Percentiles rank a stretch among this genome's conserved stretches.
Evolutionary conservation across 2,888 invertebrate species (phyloP).

Genomic region (Arrhopalites spinosus): DNA sequence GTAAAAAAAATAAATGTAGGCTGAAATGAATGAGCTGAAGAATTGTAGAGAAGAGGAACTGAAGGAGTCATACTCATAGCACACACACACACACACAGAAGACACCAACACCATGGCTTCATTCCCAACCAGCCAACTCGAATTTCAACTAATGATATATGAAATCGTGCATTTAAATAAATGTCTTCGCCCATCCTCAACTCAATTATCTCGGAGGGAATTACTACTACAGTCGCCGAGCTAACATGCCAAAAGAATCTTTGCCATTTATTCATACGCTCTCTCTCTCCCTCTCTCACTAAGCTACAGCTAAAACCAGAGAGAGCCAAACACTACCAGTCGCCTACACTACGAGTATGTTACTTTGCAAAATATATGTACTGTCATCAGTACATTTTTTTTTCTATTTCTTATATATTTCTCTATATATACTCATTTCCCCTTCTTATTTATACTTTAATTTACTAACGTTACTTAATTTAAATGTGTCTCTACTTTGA

Average conservation of each 20-base stretch:
- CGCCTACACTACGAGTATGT: too few relatives aligned
- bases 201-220: constrained; percentile 40
- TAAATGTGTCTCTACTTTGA: too few relatives aligned
- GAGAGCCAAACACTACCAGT: neutral
- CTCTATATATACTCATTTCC: too few relatives aligned
- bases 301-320: neutral
- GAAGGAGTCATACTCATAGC: constrained; percentile 22
- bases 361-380: too few relatives aligned
- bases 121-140: constrained; percentile 38
- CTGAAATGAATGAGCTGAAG: constrained; percentile 29
- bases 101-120: constrained; percentile 27
- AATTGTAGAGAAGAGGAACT: constrained; percentile 14
- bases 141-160: constrained; percentile 41
- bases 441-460: too few relatives aligned
- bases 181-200: constrained; percentile 38
- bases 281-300: neutral
- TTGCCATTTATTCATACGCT: constrained; percentile 23
- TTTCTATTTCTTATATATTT: too few relatives aligned
- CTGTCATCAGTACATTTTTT: too few relatives aligned
- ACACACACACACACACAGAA: constrained; percentile 1
- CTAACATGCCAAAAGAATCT: constrained; percentile 37
- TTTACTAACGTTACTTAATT: too few relatives aligned
- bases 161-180: constrained; percentile 42
- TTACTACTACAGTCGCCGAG: constrained; percentile 41
- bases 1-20: constrained; percentile 31